Evolutionary conservation across 2,888 invertebrate genomes (phyloP), one percentile per base, ranked within the genome.

Genomic region (Ramazzottius varieornatus): DNA sequence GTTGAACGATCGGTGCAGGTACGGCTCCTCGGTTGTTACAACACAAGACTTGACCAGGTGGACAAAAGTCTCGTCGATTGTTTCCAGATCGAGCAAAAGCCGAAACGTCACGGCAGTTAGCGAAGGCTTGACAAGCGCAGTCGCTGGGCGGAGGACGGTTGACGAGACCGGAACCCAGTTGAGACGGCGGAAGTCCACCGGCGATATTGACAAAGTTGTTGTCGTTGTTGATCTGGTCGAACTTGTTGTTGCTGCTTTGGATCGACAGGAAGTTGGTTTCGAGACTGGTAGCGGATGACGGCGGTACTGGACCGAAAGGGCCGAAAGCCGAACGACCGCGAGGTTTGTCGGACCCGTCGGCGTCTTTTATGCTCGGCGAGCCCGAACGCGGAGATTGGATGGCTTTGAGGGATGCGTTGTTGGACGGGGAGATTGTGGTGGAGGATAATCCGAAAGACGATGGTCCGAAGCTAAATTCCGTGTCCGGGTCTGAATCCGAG

Each of bases 231-330:
- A 20, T 40, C 8, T 40, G 40, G 8, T 13, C 4, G 54, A 54
- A 29, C 24, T 54, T 54, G 29, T 4, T 54, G 29, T 29, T 29
- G 13, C 54, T 24, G 29, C 16, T n/a, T 54, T 54, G 54, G 29
- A 54, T 54, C 16, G 54, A 54, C 54, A 54, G 54, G 54, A 54
- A 54, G 29, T 54, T 54, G 20, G 54, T 54, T 24, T 54, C 54
- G 16, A 54, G 54, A 54, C 54, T 54, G 13, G 20, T 54, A 8
- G 29, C 20, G 40, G 13, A 13, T n/a, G n/a, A n/a, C n/a, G n/a
- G n/a, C n/a, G n/a, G n/a, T n/a, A n/a, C n/a, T n/a, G n/a, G n/a
- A n/a, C n/a, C n/a, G n/a, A n/a, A n/a, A n/a, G n/a, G n/a, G n/a
- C n/a, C n/a, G n/a, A n/a, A n/a, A n/a, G n/a, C n/a, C n/a, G n/a